Evolutionary conservation across 2,888 invertebrate species (phyloP), one percentile per base, ranked within the genome.

Genomic region (Troides helena): DNA sequence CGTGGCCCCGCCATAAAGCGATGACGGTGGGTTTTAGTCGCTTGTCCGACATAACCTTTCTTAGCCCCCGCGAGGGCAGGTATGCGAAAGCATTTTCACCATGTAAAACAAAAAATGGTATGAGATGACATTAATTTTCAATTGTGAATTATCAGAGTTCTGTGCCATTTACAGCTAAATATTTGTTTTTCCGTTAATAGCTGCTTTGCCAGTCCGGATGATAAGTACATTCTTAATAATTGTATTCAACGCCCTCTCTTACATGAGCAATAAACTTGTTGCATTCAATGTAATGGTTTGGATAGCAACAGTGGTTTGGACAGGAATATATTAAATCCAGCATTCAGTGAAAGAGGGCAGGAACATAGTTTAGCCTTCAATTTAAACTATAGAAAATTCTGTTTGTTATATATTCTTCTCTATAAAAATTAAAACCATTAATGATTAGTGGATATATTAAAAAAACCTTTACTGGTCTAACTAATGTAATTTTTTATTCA

Each of bases 221-320:
- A 1, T 50, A 50, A 50, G 17, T 50, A 46, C 17, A 18, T 50
- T 50, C 14, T 50, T 60, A 23, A 50, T 36, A 59, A 50, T 64
- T 64, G 39, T 64, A 39, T 64, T 53, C 6, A 65, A n/a, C 58
- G 69, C 69, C 65, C 61, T 58, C 65, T 69, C 50, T 50, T 18
- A 14, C 14, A 18, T 17, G 5, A 18, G 50, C 5, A 50, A 2
- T 14, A 17, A 50, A 50, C 50, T 18, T 18, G 18, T 30, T 30
- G 50, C 14, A 14, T 50, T 50, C 17, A 50, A 14, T 17, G 17
- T 17, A 14, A 7, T 46, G 46, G 50, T 50, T 14, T 14, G 14
- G 10, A 18, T 14, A 50, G 50, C 50, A 2, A 50, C 50, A 14
- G 18, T 18, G 10, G 50, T 18, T 50, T 50, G 50, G 1, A 50